Evolutionary conservation across 2,113 vertebrate genomes (phyloP).

Genomic region (Ascaphus truei): DNA sequence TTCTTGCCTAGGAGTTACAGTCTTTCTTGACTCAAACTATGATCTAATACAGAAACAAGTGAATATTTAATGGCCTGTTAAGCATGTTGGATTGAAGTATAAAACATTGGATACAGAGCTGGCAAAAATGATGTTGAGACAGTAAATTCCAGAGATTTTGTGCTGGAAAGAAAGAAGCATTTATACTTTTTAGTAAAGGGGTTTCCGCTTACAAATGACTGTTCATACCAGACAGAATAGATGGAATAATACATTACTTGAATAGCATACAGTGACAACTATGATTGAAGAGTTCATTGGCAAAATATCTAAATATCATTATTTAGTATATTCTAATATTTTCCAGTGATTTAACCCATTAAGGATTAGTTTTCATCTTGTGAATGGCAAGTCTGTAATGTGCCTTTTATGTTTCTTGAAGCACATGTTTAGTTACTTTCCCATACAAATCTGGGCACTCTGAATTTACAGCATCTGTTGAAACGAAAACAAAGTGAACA

Average conservation of each 20-base stretch:
- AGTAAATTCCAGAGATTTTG: conserved; percentile 21
- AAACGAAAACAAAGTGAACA: neutral
- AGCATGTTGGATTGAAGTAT: conserved; percentile 27
- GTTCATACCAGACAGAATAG: neutral
- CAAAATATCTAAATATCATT: neutral
- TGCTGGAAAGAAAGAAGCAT: conserved; percentile 29
- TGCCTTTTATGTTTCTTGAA: neutral
- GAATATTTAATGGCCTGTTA: conserved; percentile 45
- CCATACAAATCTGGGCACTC: neutral
- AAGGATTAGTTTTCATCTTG: neutral
- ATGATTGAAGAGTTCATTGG: neutral
- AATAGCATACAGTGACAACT: too few relatives aligned
- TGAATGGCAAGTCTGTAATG: neutral
- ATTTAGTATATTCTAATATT: conserved; percentile 7
- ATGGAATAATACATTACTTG: neutral
- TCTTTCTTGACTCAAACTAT: conserved; percentile 34
- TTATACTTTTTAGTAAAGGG: conserved; percentile 2
- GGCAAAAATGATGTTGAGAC: conserved; percentile 32
- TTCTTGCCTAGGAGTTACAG: conserved; percentile 25
- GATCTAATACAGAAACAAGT: conserved; percentile 50
- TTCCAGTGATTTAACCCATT: conserved; percentile 15
- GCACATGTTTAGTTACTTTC: neutral
- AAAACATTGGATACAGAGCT: conserved; percentile 29
- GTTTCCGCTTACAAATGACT: conserved; percentile 10
- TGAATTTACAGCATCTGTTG: neutral